Conservation (phyloP, 2,797 vertebrate species). For the Coregonus suidteri region DNA sequence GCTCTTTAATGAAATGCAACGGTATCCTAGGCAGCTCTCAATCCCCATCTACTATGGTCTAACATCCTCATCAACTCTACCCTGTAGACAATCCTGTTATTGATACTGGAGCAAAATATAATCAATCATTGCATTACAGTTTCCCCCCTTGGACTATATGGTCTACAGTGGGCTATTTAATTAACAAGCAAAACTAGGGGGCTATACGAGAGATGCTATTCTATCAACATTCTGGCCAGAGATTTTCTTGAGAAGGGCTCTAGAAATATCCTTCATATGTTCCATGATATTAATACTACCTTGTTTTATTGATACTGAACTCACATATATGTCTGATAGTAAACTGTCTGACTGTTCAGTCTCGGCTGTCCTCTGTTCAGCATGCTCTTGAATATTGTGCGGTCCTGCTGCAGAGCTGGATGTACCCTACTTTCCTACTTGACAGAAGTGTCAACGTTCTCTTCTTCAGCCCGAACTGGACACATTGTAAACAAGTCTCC, state of each 20-base stretch:
- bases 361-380: neutral
- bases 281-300: neutral
- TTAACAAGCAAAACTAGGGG: neutral
- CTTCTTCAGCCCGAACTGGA: constrained; percentile 9
- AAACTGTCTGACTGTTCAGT: neutral
- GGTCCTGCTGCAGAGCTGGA: neutral
- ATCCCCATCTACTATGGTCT: neutral
- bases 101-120: neutral
- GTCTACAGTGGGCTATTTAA: neutral
- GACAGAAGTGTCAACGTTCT: neutral
- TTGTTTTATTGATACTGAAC: neutral
- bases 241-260: neutral
- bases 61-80: neutral
- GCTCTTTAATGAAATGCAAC: constrained; percentile 19
- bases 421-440: neutral
- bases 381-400: neutral
- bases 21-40: constrained; percentile 25
- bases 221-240: neutral
- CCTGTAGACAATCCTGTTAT: neutral
- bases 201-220: neutral
- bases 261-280: too few species aligned
- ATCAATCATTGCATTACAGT: neutral
- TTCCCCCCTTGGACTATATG: neutral
- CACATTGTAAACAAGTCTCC: too few species aligned
- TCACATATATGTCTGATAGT: neutral